phyloP scores from a whole-genome alignment of 2,888 invertebrate species.

The Cepaea hortensis region DNA sequence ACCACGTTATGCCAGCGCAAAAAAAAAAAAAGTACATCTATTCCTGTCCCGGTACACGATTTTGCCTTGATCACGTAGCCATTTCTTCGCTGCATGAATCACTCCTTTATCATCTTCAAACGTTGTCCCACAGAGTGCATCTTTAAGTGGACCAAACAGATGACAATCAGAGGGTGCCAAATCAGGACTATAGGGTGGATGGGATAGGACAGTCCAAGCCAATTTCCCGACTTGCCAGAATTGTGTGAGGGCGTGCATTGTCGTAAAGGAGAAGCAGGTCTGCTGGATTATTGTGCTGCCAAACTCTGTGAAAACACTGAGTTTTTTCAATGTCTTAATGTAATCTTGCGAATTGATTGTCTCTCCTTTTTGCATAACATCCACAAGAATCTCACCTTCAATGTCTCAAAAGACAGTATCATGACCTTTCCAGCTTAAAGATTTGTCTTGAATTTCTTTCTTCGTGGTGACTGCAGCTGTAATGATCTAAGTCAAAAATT shows the following conservation, averaged over 20 bases:
- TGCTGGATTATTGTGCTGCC: neutral
- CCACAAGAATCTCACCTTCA: neutral
- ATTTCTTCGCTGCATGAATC: constrained; percentile 22
- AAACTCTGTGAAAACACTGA: neutral
- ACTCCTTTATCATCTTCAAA: constrained; percentile 1
- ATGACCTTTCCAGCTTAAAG: neutral
- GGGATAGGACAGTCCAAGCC: neutral
- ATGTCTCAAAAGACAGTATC: neutral
- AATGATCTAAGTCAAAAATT: neutral
- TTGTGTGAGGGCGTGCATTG: neutral
- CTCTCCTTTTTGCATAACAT: neutral
- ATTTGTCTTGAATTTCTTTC: neutral
- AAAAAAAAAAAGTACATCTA: neutral
- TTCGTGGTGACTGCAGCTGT: neutral
- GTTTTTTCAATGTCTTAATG: neutral
- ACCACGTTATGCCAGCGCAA: neutral
- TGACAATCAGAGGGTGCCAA: constrained; percentile 10
- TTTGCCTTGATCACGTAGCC: constrained; percentile 15
- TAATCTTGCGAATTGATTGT: neutral
- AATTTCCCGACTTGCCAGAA: neutral
- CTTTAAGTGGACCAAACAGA: constrained; percentile 26
- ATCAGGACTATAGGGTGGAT: neutral
- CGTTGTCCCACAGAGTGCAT: neutral
- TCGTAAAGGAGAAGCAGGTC: neutral
- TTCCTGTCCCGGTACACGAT: neutral